Evolutionary conservation across 1,140 invertebrate species (phyloP), one percentile per base, ranked within the genome.

Genomic region (Lerema accius): DNA sequence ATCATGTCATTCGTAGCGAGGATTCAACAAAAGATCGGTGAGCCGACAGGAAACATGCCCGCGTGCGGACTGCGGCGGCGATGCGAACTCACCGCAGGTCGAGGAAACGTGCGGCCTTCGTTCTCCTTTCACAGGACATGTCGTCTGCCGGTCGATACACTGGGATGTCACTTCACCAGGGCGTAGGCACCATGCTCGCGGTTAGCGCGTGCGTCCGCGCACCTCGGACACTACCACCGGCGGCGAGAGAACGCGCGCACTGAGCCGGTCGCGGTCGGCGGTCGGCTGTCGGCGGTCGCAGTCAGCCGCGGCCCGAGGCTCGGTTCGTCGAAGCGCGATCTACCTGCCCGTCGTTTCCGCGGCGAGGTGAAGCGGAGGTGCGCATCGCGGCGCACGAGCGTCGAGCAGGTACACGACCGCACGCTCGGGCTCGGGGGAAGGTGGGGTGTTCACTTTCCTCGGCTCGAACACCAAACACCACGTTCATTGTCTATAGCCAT

Each of bases 111-210:
- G 80, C 84, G 72, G 82, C 76, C 71, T 83, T 89, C 69, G 82
- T 86, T 87, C 86, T 87, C 81, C 84, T 82, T 71, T 90, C 87
- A 80, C 87, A 90, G 84, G 87, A 90, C 87, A 90, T 90, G 68
- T 82, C 81, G 82, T 82, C 45, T 67, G 74, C 80, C 64, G 73
- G 71, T 62, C 56, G 62, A 55, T 77, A 53, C 80, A 86, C 83
- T 81, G 69, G 26, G 71, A 78, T 72, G 72, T 80, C 82, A 87
- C 83, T 84, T 84, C 79, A 88, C 81, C 70, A 81, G 70, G 73
- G 68, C 69, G 73, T 67, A 65, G 75, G 66, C 81, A 86, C 71
- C 85, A 89, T 90, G 77, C 63, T 86, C 73, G 71, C 80, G 71
- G 63, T 59, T 51, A 46, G 64, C 69, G 79, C 76, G 74, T 79